A percentile compares a stretch with the other conserved stretches of the same genome.
phyloP scores from a whole-genome alignment of 2,888 invertebrate species.

The Platycheirus rosarum region DNA sequence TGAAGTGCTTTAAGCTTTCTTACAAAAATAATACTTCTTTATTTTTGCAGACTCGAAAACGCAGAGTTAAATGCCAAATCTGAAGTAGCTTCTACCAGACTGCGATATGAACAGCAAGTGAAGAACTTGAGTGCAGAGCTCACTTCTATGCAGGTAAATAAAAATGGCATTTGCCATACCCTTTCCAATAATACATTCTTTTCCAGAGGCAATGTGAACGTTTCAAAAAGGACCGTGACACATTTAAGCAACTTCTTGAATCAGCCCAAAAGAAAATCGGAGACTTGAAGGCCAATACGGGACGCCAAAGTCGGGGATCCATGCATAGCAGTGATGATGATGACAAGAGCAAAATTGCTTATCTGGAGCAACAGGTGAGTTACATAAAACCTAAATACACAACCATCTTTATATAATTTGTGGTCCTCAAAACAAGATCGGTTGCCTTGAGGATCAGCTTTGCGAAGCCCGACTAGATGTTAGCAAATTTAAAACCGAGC shows the following conservation, averaged over 20 bases:
- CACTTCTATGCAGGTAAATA: conserved; percentile 88
- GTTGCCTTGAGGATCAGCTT: conserved; percentile 93
- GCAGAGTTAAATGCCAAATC: conserved; percentile 89
- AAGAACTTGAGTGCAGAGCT: conserved; percentile 91
- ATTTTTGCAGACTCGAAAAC: conserved; percentile 83
- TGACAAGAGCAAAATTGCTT: conserved; percentile 87
- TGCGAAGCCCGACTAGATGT: conserved; percentile 92
- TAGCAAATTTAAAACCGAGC: conserved; percentile 92
- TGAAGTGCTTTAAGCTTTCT: conserved; percentile 61
- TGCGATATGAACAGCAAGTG: conserved; percentile 93
- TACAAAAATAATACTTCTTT: neutral
- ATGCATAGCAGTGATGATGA: conserved; percentile 91
- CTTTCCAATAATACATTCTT: too few relatives aligned
- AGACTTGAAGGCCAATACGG: conserved; percentile 86
- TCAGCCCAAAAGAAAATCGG: conserved; percentile 92
- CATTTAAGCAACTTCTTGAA: conserved; percentile 94
- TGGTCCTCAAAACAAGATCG: conserved; percentile 84
- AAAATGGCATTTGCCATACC: too few relatives aligned
- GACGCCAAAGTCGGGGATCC: conserved; percentile 85
- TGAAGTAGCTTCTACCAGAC: conserved; percentile 91
- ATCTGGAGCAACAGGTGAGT: conserved; percentile 89
- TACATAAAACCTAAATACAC: too few relatives aligned
- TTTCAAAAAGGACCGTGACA: conserved; percentile 94
- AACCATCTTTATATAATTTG: too few relatives aligned
- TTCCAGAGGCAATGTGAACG: conserved; percentile 84